Evolutionary conservation across 2,797 vertebrate genomes (phyloP).

Genomic region (Urosaurus nigricauda): DNA sequence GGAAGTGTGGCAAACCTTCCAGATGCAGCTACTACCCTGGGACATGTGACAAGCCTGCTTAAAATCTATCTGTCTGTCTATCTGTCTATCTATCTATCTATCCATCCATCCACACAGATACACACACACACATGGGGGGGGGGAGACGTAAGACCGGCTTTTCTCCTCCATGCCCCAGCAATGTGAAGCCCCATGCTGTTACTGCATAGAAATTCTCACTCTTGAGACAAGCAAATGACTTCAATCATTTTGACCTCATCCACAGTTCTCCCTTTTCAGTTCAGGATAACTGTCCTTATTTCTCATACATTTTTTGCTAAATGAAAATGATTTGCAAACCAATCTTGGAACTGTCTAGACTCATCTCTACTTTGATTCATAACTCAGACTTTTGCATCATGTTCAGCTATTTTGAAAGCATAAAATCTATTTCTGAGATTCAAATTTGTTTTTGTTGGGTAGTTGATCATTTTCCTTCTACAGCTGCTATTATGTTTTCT

Average conservation of each 20-base stretch:
- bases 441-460: not conserved
- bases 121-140: no score
- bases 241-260: conserved; percentile 16
- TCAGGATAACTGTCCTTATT: conserved; percentile 44
- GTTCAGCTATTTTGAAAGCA: not conserved
- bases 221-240: conserved; percentile 24
- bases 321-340: conserved; percentile 43
- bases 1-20: no score
- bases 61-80: not conserved
- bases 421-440: conserved; percentile 28
- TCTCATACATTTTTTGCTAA: conserved; percentile 37
- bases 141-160: no score
- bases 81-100: not conserved
- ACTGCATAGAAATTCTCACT: not conserved
- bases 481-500: not conserved
- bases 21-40: no score
- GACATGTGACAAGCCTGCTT: no score
- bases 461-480: not conserved
- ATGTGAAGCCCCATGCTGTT: not conserved
- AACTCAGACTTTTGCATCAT: conserved; percentile 50
- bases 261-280: conserved; percentile 19
- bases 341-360: conserved; percentile 11
- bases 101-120: no score
- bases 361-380: conserved; percentile 35
- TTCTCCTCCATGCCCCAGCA: not conserved